These are phyloP conservation scores for Melipona beecheii DNA, from an alignment of 2,888 invertebrate genomes.

Conservation along the genomic window DNA sequence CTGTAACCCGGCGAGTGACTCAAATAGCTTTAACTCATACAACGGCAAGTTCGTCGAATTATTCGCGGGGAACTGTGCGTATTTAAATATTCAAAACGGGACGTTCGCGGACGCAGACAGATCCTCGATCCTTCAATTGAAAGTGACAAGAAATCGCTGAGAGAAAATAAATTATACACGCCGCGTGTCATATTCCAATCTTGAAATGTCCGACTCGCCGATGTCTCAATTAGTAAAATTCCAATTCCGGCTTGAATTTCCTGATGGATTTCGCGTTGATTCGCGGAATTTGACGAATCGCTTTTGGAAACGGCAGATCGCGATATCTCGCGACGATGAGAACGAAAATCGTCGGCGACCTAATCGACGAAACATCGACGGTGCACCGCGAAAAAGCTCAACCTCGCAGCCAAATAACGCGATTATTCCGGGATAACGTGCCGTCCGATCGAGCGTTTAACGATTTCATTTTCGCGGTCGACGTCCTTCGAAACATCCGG, in stretches of 20 bases:
- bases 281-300: too few relatives aligned
- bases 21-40: neutral
- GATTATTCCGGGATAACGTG: conserved; percentile 47
- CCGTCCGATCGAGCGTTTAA: conserved; percentile 14
- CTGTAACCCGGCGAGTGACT: conserved; percentile 1
- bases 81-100: neutral
- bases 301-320: too few relatives aligned
- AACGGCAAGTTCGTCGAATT: neutral
- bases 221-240: too few relatives aligned
- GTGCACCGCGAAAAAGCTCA: conserved; percentile 22
- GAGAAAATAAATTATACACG: too few relatives aligned
- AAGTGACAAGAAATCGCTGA: too few relatives aligned
- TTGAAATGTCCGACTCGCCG: neutral
- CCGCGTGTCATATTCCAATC: neutral
- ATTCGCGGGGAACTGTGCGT: too few relatives aligned
- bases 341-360: neutral
- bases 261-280: too few relatives aligned
- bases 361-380: neutral
- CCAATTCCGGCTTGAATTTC: too few relatives aligned
- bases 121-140: too few relatives aligned
- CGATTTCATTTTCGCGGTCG: conserved; percentile 35
- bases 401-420: conserved; percentile 40
- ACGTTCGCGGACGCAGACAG: neutral
- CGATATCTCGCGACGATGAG: too few relatives aligned
- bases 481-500: conserved; percentile 29